Evolutionary conservation across 2,113 vertebrate species (phyloP).

Genomic region (Grammatotria lemairii): DNA sequence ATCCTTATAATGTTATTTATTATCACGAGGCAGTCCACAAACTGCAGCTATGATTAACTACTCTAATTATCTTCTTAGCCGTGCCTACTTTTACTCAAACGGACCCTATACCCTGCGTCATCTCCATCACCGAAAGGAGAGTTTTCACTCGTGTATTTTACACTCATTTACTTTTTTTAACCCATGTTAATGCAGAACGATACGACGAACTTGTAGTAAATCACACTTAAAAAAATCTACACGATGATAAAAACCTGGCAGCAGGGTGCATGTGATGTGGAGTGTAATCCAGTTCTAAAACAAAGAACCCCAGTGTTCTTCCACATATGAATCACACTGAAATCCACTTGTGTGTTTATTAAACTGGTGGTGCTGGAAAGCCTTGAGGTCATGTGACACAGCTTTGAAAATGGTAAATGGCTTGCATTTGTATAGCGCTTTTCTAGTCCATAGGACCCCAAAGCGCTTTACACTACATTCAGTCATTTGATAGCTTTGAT

Average conservation of each 20-base stretch:
- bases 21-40: not conserved
- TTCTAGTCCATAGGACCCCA: too few species aligned
- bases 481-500: too few species aligned
- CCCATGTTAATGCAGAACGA: not conserved
- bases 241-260: not conserved
- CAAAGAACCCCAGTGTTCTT: not conserved
- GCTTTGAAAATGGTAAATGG: too few species aligned
- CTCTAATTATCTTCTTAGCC: not conserved
- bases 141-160: not conserved
- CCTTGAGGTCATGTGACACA: not conserved
- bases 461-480: too few species aligned
- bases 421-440: too few species aligned
- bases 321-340: not conserved
- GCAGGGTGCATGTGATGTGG: not conserved
- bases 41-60: not conserved
- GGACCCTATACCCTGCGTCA: not conserved
- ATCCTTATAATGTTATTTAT: not conserved
- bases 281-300: not conserved
- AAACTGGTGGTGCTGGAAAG: not conserved
- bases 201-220: accelerated
- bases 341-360: not conserved
- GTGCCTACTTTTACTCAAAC: not conserved
- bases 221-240: not conserved
- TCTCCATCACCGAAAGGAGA: not conserved
- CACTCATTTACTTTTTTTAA: not conserved